Conservation (phyloP, 2,113 vertebrate species). For the Paratilapia polleni region DNA sequence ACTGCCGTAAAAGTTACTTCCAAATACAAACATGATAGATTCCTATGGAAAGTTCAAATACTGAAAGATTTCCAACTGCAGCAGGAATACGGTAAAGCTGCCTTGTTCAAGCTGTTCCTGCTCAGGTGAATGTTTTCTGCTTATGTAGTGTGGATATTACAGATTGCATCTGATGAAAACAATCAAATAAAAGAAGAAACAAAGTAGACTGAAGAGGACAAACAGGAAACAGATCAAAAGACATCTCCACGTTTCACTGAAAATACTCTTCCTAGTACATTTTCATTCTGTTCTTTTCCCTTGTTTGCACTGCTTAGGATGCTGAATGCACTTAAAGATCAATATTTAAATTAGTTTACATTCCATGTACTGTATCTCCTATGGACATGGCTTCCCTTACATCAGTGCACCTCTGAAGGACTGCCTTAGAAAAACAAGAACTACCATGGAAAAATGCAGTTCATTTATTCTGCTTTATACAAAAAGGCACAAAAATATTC, state of each 20-base stretch:
- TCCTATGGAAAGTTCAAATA: not conserved
- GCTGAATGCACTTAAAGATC: not conserved
- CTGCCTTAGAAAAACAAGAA: not conserved
- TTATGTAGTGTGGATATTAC: not conserved
- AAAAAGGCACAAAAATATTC: not conserved
- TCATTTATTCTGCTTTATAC: not conserved
- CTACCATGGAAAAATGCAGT: not conserved
- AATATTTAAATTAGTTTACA: not conserved
- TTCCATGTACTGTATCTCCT: not conserved
- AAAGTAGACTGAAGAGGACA: not conserved
- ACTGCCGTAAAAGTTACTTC: not conserved
- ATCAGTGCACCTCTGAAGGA: not conserved
- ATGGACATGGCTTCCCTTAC: not conserved
- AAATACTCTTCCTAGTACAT: not conserved
- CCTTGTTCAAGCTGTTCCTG: slow-evolving; percentile 13
- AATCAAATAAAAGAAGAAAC: not conserved
- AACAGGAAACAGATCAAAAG: not conserved
- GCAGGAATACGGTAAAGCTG: slow-evolving; percentile 30
- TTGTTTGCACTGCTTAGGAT: slow-evolving; percentile 2
- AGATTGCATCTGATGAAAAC: not conserved
- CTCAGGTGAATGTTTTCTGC: not conserved
- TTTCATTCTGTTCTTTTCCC: not conserved
- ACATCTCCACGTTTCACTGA: not conserved
- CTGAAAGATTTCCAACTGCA: slow-evolving; percentile 33
- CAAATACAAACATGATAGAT: not conserved